phyloP scores from a whole-genome alignment of 2,797 vertebrate genomes.

The Pygocentrus nattereri region DNA sequence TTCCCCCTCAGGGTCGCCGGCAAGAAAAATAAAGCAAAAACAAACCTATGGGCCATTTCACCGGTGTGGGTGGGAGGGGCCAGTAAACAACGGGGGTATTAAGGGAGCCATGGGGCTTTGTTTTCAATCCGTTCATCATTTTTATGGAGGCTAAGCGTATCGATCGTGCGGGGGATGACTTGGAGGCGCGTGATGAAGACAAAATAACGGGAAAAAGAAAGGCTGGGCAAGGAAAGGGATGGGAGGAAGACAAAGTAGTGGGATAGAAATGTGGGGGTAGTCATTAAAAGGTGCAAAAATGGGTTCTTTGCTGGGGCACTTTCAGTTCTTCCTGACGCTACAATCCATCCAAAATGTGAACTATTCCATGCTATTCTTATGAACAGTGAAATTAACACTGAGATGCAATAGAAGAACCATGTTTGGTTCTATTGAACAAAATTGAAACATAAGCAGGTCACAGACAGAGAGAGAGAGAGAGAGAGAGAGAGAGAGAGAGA shows the following conservation, averaged over 20 bases:
- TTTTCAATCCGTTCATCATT: slow-evolving; percentile 58
- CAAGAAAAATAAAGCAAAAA: slow-evolving; percentile 18
- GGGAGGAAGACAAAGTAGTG: slow-evolving; percentile 6
- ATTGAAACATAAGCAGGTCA: too few species aligned
- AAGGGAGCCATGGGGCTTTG: slow-evolving; percentile 31
- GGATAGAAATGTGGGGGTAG: slow-evolving; percentile 11
- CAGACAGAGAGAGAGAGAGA: too few species aligned
- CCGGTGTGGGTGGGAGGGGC: slow-evolving; percentile 19
- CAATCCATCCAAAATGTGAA: too few species aligned
- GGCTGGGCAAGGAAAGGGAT: slow-evolving; percentile 28
- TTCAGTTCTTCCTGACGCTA: too few species aligned
- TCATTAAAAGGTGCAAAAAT: background rate
- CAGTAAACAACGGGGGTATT: slow-evolving; percentile 42
- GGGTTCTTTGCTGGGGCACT: too few species aligned
- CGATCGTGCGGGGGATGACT: slow-evolving; percentile 64
- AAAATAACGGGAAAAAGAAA: background rate
- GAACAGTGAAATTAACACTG: too few species aligned
- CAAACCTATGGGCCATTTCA: slow-evolving; percentile 22
- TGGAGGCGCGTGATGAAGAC: slow-evolving; percentile 48
- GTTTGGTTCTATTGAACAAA: too few species aligned
- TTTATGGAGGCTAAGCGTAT: slow-evolving; percentile 64
- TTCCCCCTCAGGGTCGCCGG: background rate
- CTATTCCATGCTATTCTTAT: too few species aligned
- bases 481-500: too few species aligned
- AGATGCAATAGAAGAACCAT: too few species aligned